A percentile compares a stretch with the other conserved stretches of the same genome.
Conservation (phyloP, 2,113 vertebrate genomes). For the human (Homo sapiens) region GRCh38 chr3:61167001-61167500, state of each 20-base stretch:
- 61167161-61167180: background rate
- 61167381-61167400: no score
- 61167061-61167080: background rate
- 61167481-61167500: no score
- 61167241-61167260: constrained; percentile 20
- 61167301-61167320: background rate
- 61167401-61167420: no score
- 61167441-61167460: no score
- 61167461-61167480: no score
- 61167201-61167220: background rate
- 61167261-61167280: background rate
- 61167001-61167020: background rate
- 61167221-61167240: background rate
- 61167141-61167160: background rate
- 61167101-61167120: background rate
- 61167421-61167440: no score
- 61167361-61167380: no score
- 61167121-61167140: background rate
- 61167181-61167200: background rate
- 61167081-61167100: background rate
- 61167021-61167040: background rate
- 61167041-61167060: background rate
- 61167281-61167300: constrained; percentile 34
- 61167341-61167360: background rate
- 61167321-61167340: background rate